phyloP scores from a whole-genome alignment of 2,888 invertebrate genomes.

The Lathronympha strigana region DNA sequence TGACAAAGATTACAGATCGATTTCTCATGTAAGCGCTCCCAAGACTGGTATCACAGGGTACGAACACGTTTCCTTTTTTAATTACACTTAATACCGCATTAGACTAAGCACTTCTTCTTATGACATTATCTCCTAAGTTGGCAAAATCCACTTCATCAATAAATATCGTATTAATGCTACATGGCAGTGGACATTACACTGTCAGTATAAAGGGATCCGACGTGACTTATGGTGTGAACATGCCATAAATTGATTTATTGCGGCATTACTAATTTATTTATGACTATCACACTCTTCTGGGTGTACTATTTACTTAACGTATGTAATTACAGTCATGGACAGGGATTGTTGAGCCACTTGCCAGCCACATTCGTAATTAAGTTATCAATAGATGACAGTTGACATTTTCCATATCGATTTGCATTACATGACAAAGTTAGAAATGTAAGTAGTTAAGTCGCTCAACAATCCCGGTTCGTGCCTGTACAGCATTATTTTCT shows the following conservation, averaged over 20 bases:
- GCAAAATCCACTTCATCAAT: slow-evolving; percentile 21
- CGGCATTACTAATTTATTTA: not conserved
- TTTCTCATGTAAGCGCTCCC: not conserved
- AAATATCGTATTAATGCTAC: slow-evolving; percentile 9
- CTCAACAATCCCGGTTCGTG: no score
- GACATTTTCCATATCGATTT: no score
- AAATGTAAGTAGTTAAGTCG: no score
- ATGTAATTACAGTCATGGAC: no score
- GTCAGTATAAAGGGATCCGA: not conserved
- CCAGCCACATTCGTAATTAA: no score
- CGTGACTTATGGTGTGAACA: slow-evolving; percentile 7
- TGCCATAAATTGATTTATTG: slow-evolving; percentile 3
- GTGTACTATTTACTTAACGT: not conserved
- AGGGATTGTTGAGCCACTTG: no score
- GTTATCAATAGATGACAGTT: no score
- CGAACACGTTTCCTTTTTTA: slow-evolving; percentile 17
- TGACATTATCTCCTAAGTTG: slow-evolving; percentile 13
- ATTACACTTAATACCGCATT: slow-evolving; percentile 8
- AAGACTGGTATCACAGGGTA: not conserved
- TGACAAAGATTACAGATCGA: slow-evolving; percentile 2
- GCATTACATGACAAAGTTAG: no score
- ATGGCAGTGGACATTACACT: slow-evolving; percentile 1
- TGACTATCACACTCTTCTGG: not conserved
- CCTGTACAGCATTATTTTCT: no score
- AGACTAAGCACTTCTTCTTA: slow-evolving; percentile 5